Evolutionary conservation across 2,888 invertebrate genomes (phyloP).

Genomic region (Laspeyria flexula): DNA sequence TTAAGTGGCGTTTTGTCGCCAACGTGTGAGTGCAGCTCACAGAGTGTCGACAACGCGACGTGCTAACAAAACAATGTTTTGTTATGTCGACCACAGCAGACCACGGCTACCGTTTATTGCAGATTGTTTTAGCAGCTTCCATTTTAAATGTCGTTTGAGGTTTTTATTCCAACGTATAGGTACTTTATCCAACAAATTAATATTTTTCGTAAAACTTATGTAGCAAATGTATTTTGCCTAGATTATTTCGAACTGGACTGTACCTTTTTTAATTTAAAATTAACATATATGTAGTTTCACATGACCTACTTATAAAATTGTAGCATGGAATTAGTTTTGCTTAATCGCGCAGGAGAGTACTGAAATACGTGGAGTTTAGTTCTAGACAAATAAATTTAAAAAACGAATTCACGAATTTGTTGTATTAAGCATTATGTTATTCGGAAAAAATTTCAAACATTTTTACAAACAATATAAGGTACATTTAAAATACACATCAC

Average conservation of each 20-base stretch:
- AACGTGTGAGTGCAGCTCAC: constrained; percentile 35
- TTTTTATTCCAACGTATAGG: constrained; percentile 42
- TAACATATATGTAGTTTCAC: constrained; percentile 5
- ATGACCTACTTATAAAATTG: constrained; percentile 2
- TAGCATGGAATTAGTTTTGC: constrained; percentile 1
- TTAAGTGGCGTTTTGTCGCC: constrained; percentile 41
- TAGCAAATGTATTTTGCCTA: constrained; percentile 19
- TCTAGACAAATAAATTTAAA: neutral
- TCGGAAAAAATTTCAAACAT: too few species aligned
- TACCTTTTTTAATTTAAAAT: constrained; percentile 9
- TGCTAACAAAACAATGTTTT: constrained; percentile 46
- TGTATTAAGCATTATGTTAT: too few species aligned
- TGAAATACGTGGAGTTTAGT: neutral
- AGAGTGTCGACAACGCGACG: constrained; percentile 24
- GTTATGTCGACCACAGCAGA: constrained; percentile 41
- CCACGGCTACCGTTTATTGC: constrained; percentile 50
- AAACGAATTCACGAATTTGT: too few species aligned
- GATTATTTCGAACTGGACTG: neutral
- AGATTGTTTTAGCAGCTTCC: constrained; percentile 55
- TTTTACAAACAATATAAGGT: too few species aligned
- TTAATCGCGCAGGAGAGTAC: neutral
- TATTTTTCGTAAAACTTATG: constrained; percentile 30
- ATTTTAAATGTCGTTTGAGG: constrained; percentile 52
- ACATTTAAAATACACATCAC: too few species aligned
- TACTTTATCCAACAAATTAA: too few species aligned